Evolutionary conservation across 2,888 invertebrate genomes (phyloP).

Genomic region (Drosophila greeni): DNA sequence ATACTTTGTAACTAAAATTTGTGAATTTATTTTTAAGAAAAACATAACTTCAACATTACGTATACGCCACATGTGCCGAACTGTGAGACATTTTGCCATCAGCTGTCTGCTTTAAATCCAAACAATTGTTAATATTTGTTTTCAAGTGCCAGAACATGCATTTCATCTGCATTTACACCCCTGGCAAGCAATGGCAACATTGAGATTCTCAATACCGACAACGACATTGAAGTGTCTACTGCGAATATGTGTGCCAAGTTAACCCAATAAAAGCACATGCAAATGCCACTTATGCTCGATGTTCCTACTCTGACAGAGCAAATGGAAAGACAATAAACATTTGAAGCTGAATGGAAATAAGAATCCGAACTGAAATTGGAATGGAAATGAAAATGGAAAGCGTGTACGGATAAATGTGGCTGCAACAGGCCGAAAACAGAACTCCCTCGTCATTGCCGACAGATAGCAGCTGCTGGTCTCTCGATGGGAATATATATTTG

Average conservation of each 20-base stretch:
- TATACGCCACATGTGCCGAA: constrained; percentile 46
- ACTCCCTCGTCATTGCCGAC: constrained; percentile 32
- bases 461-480: constrained; percentile 52
- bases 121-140: constrained; percentile 52
- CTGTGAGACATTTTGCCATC: constrained; percentile 6
- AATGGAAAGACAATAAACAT: constrained; percentile 52
- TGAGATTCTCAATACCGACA: constrained; percentile 22
- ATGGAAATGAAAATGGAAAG: constrained; percentile 41
- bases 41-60: constrained; percentile 7
- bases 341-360: constrained; percentile 28
- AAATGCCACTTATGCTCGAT: constrained; percentile 29
- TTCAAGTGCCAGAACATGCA: constrained; percentile 45
- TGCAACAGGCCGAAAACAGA: constrained; percentile 45
- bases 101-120: constrained; percentile 38
- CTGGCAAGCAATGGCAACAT: constrained; percentile 17
- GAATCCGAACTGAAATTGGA: constrained; percentile 18
- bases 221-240: constrained; percentile 60
- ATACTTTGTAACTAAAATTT: neutral
- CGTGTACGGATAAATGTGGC: constrained; percentile 4
- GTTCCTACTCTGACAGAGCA: constrained; percentile 6
- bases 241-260: constrained; percentile 65
- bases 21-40: neutral
- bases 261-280: constrained; percentile 42
- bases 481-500: constrained; percentile 14
- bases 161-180: constrained; percentile 31